Evolutionary conservation across 2,113 vertebrate genomes (phyloP).

Genomic region (Tetraodon nigroviridis): DNA sequence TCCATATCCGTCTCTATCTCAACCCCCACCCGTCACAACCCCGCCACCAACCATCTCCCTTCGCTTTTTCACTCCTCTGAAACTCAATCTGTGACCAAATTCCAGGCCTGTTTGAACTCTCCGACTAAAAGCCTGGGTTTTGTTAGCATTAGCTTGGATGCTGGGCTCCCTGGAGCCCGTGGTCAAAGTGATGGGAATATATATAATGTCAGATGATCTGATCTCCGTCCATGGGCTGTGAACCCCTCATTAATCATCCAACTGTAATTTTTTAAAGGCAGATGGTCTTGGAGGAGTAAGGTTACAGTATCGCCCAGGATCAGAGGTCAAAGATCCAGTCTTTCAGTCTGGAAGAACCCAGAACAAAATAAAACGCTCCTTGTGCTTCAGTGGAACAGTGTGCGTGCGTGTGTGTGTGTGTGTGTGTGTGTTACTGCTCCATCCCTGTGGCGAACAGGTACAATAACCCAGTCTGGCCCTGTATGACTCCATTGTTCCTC

Average conservation of each 20-base stretch:
- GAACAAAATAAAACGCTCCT: background rate
- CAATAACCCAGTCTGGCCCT: background rate
- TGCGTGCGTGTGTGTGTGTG: background rate
- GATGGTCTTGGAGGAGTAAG: constrained; percentile 56
- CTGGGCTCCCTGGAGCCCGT: constrained; percentile 57
- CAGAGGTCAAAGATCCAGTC: constrained; percentile 47
- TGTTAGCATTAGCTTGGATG: constrained; percentile 58
- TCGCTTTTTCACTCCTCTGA: constrained; percentile 47
- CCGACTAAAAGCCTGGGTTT: constrained; percentile 64
- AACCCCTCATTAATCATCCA: constrained; percentile 69
- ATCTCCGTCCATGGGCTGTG: constrained; percentile 56
- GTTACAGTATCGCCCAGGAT: constrained; percentile 45
- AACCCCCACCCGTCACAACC: constrained; percentile 19
- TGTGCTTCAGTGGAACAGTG: constrained; percentile 8
- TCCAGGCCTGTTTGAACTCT: constrained; percentile 65
- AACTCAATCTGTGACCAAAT: constrained; percentile 68
- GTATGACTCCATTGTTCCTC: background rate
- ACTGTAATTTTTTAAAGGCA: constrained; percentile 70
- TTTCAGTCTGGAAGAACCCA: constrained; percentile 20
- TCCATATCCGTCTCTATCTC: constrained; percentile 53
- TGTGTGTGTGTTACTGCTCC: background rate
- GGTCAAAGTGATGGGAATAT: constrained; percentile 66
- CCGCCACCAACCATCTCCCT: constrained; percentile 9
- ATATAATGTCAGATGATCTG: constrained; percentile 66
- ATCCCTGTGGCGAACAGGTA: too few species aligned